A percentile compares a stretch with the other conserved stretches of the same genome.
Conservation (phyloP, 2,113 vertebrate genomes). For the Vanacampus margaritifer region DNA sequence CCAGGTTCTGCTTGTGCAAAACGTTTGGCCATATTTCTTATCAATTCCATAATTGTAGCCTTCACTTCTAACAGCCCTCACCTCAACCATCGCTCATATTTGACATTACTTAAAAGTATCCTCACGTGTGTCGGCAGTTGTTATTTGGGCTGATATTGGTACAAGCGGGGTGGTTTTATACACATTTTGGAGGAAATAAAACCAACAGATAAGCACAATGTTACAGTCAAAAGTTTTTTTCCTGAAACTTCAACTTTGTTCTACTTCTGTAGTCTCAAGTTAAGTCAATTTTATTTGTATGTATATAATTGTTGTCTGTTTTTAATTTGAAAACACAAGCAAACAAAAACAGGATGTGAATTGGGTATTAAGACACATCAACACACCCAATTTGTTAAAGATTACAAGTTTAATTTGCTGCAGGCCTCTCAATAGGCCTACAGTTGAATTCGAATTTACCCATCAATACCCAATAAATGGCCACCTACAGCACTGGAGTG, state of each 20-base stretch:
- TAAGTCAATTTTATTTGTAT: too few relatives aligned
- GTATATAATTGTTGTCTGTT: not conserved
- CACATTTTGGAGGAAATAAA: not conserved
- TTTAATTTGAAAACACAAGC: not conserved
- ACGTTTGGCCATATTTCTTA: constrained; percentile 2
- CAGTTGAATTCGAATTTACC: not conserved
- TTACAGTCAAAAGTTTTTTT: not conserved
- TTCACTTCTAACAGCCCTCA: not conserved
- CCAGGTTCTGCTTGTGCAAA: not conserved
- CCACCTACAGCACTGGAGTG: not conserved
- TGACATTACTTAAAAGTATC: not conserved
- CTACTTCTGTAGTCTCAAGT: too few relatives aligned
- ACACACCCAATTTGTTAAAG: not conserved
- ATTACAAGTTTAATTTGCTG: not conserved
- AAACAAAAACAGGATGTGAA: not conserved
- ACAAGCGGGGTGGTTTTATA: not conserved
- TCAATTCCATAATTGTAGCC: not conserved
- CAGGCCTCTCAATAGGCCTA: not conserved
- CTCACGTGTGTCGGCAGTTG: not conserved
- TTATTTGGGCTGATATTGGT: not conserved
- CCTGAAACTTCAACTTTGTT: not conserved
- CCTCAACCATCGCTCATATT: not conserved
- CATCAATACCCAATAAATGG: not conserved
- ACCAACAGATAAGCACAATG: not conserved
- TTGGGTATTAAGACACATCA: not conserved